Base-by-base conservation (phyloP, 2,888 invertebrate species). In the Oscheius sp. region DNA sequence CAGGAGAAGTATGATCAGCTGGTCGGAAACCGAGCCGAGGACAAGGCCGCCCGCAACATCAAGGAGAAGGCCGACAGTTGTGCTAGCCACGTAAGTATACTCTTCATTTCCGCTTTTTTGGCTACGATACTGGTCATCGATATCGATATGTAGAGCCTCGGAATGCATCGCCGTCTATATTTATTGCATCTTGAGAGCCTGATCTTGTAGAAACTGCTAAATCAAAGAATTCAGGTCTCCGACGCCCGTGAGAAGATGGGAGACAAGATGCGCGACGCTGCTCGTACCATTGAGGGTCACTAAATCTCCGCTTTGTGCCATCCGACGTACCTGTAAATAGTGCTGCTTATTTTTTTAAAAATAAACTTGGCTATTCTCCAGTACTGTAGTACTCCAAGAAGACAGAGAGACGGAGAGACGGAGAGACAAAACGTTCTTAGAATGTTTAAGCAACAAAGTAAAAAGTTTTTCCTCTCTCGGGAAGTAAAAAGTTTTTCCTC, bases 21-120 rank as follows among this genome's bases (percentile, higher is more conserved):
- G 33, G 33, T 60, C 37, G 60, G 60, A 29, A 60, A 35, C 2
- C 32, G 37, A 11, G 60, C 60, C 10, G 60, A 60, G 10, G 60
- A 60, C 60, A 35, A 60, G 35, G 60, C 60, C 13, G 60, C 60
- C n/a, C 33, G 35, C 29, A 35, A 11, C 11, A 35, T 60, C 60
- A 60, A 60, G 60, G 60, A 60, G 9, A 60, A 29, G 60, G 42
- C 60, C 11, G 60, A 60, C 37, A 60, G 13, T 11, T 33, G 35
- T 60, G 60, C 60, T 37, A 21, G 42, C 60, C 32, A 60, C 13
- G 35, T 60, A 53, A 53, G n/a, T 29, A 53, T 50, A 11, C 13
- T 9, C 53, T 29, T 21, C n/a, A 53, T 50, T 50, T 50, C 13
- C 50, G 13, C 9, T 13, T 50, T 50, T 13, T 51, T 50, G 21